Evolutionary conservation across 1,140 invertebrate genomes (phyloP), one percentile per base, ranked within the genome.

Genomic region (Heterodera carotae): DNA sequence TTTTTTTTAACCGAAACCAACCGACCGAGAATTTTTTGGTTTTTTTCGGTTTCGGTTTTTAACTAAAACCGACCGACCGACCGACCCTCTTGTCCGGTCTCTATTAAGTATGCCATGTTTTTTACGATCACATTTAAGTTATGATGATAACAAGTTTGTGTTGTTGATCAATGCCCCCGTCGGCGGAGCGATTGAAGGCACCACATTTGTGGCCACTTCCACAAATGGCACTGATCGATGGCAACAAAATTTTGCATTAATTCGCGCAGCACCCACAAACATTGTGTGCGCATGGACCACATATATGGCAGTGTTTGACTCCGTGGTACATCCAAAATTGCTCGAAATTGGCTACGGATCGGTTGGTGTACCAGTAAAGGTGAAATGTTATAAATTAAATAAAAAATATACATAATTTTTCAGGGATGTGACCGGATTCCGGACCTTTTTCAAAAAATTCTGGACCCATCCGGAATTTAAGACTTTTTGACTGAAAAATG

Each of bases 61-160:
- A 39, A 39, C 36, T 6, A 39, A 39, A 10, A 6, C 10, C 10
- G 4, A 39, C 10, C 36, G 10, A 39, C 10, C 36, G 10, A 39
- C n/a, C n/a, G n/a, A 39, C 10, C 4, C 10, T 6, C 4, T 39
- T 39, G 36, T 39, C 36, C 4, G n/a, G n/a, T n/a, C n/a, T 39
- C 4, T 6, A 39, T 39, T 39, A 39, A 6, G 4, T 39, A 6
- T 39, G 36, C 36, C 36, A 4, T 6, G 10, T 39, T 39, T 39
- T 4, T 39, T 39, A 39, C 36, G 15, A 53, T 53, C 4, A 39
- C 4, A 5, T 39, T 62, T 66, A 18, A 66, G 62, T n/a, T 66
- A 66, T 6, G 5, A 25, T 29, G 62, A 66, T 34, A 66, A 66
- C 62, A 29, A 34, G 15, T 29, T 66, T 66, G 62, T 66, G 62